These are phyloP conservation scores for Lipotes vexillifer DNA, from an alignment of 2,113 vertebrate genomes.

Conservation along the genomic window DNA sequence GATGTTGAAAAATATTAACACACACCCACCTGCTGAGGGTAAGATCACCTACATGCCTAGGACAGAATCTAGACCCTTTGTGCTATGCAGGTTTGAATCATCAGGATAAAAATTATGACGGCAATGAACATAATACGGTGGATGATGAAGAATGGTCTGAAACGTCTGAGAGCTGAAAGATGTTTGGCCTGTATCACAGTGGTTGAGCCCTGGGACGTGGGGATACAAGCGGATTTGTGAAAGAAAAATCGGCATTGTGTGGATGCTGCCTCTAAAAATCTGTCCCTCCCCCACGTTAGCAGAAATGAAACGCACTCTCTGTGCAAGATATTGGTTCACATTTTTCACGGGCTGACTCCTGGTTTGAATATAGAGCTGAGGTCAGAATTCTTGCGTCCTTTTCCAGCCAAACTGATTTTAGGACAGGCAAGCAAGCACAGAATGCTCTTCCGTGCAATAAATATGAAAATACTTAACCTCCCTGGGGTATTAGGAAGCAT, in stretches of 20 bases:
- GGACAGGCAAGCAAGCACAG: conserved; percentile 64
- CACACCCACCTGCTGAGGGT: background rate
- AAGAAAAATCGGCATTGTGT: conserved; percentile 61
- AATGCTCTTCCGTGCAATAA: conserved; percentile 67
- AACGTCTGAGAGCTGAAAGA: background rate
- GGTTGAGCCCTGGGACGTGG: background rate
- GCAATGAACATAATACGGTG: background rate
- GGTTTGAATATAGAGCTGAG: conserved; percentile 55
- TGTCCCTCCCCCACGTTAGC: conserved; percentile 40
- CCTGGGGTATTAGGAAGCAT: conserved; percentile 55
- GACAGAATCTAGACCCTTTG: background rate
- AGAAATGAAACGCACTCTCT: conserved; percentile 26
- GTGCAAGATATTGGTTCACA: conserved; percentile 53
- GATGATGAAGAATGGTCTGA: background rate
- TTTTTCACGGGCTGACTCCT: conserved; percentile 67
- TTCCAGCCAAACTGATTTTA: conserved; percentile 63
- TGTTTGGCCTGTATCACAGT: background rate
- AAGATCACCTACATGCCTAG: background rate
- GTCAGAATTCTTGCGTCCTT: conserved; percentile 64
- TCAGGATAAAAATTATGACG: background rate
- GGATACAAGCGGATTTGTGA: background rate
- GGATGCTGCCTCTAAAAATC: conserved; percentile 26
- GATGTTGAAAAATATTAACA: background rate
- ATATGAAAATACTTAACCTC: conserved; percentile 72
- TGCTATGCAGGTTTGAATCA: background rate